phyloP scores from a whole-genome alignment of 2,797 vertebrate genomes.

The Xiphorhynchus erythropygius region DNA sequence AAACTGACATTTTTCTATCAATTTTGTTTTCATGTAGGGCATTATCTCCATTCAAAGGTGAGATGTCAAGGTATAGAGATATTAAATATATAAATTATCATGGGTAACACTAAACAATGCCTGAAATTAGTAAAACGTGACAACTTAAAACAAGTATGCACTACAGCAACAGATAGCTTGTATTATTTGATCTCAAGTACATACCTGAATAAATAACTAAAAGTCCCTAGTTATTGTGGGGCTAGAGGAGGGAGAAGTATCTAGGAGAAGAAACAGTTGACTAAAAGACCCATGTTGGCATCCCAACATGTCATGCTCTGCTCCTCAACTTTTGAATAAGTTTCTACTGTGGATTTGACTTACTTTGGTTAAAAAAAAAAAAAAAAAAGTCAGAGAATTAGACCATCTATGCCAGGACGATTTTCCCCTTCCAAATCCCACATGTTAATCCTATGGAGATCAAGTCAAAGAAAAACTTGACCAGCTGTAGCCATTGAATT shows the following conservation, averaged over 20 bases:
- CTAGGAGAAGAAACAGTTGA: neutral
- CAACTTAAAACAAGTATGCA: neutral
- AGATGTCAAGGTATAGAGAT: neutral
- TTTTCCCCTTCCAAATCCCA: neutral
- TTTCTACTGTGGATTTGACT: neutral
- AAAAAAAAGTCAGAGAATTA: neutral
- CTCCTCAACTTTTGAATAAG: neutral
- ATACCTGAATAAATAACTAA: neutral
- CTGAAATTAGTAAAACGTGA: neutral
- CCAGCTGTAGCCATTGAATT: neutral
- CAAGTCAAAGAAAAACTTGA: neutral
- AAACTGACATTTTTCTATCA: neutral
- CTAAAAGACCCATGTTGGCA: neutral
- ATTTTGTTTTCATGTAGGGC: neutral
- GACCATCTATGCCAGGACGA: neutral
- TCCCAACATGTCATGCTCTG: neutral
- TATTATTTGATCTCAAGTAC: neutral
- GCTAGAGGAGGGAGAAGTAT: accelerated
- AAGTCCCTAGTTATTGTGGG: neutral
- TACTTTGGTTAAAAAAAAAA: neutral
- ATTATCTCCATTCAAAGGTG: neutral
- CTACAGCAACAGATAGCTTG: neutral
- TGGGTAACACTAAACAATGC: neutral
- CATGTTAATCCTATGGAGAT: neutral
- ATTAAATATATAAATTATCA: neutral